Base-by-base conservation (phyloP, 1,140 invertebrate species). In the Lepidurus couesii region DNA sequence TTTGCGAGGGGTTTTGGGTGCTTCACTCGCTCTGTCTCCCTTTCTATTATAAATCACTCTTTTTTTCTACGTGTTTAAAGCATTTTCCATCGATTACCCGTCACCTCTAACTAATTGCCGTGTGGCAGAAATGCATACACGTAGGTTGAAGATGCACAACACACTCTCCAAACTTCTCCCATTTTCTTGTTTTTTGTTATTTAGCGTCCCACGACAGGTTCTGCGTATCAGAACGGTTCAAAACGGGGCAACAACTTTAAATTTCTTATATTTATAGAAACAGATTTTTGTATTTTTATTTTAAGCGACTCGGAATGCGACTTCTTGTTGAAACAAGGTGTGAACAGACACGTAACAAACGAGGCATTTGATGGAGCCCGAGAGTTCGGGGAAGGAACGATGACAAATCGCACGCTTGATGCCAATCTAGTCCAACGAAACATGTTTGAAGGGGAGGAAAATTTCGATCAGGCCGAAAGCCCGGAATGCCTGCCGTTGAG, bases 51-150 rank as follows among this genome's bases (percentile, higher is more conserved):
- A 65, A 65, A 65, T 65, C 53, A 65, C 53, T 21, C 53, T 65
- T 65, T 65, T 65, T 65, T 65, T 65, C 6, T 65, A 65, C 53
- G 53, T 21, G 53, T 65, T 65, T 65, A 65, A 65, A 65, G 21
- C 53, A 65, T 65, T 65, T 65, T 65, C 53, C 53, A 65, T 65
- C 53, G 53, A 65, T 65, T 65, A 65, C 53, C 53, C 53, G 53
- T 65, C 53, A 65, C 53, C 9, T 65, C 53, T 65, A 21, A 65
- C 53, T 65, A 65, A 65, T 65, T 65, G 53, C 53, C 53, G 53
- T 65, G 53, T n/a, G 53, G 53, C 53, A 65, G 53, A 65, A 65
- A 65, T 65, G 53, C 53, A 65, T 65, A 21, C 53, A 65, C n/a
- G 21, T 7, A 21, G 21, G 53, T 7, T 65, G 53, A 65, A 21